These are phyloP conservation scores for Ardeotis arabs DNA, from an alignment of 2,113 vertebrate genomes.

Conservation along the genomic window DNA sequence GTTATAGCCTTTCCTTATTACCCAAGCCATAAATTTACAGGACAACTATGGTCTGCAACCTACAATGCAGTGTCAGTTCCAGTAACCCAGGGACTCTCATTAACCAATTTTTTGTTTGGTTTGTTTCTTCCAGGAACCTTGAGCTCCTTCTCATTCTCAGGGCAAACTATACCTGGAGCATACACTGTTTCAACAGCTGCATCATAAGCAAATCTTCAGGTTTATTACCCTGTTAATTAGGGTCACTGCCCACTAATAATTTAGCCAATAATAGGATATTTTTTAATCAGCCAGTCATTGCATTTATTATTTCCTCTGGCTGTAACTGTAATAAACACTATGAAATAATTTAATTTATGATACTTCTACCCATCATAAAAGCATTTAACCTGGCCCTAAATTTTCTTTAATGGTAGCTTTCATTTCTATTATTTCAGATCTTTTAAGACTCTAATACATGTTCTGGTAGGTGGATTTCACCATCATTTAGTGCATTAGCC, in stretches of 20 bases:
- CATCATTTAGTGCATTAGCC: background rate
- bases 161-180: conserved; percentile 50
- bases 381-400: conserved; percentile 67
- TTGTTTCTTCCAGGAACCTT: conserved; percentile 1
- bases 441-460: conserved; percentile 24
- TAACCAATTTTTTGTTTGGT: background rate
- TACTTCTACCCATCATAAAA: conserved; percentile 65
- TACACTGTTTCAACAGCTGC: conserved; percentile 60
- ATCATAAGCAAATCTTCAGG: conserved; percentile 65
- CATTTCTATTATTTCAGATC: conserved; percentile 29
- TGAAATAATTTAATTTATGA: conserved; percentile 73
- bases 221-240: conserved; percentile 78
- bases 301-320: conserved; percentile 79
- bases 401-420: conserved; percentile 62
- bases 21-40: conserved; percentile 18
- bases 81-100: background rate
- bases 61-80: conserved; percentile 16
- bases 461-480: background rate
- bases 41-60: background rate
- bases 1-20: background rate
- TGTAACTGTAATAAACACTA: conserved; percentile 73
- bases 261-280: conserved; percentile 72
- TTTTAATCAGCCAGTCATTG: conserved; percentile 73
- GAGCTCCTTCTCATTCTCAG: background rate
- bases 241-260: conserved; percentile 78